Evolutionary conservation across 1,140 invertebrate species (phyloP).

Genomic region (Drosophila setifemur): DNA sequence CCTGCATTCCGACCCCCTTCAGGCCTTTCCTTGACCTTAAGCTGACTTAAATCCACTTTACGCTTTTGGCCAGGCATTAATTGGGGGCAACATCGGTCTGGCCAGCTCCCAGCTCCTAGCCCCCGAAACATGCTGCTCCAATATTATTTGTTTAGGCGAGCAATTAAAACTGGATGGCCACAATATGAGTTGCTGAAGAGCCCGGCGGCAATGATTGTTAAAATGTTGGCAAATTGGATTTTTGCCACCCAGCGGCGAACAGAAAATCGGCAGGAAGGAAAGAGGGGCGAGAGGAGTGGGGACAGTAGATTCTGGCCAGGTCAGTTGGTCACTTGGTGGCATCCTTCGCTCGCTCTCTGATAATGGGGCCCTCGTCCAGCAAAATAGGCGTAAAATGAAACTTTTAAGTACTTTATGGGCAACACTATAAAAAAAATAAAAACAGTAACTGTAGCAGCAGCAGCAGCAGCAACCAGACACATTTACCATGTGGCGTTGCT

Average conservation of each 20-base stretch:
- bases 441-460: constrained; percentile 21
- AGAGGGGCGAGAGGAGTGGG: not conserved
- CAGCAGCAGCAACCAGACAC: constrained; percentile 51
- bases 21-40: constrained; percentile 30
- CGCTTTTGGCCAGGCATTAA: constrained; percentile 44
- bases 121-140: constrained; percentile 57
- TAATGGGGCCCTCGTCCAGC: constrained; percentile 62
- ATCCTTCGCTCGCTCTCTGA: constrained; percentile 30
- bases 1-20: not conserved
- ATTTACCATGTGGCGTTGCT: constrained; percentile 66
- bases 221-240: constrained; percentile 77
- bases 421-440: constrained; percentile 69
- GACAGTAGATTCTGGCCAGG: constrained; percentile 20
- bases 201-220: constrained; percentile 74
- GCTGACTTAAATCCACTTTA: constrained; percentile 48
- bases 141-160: constrained; percentile 76
- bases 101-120: not conserved
- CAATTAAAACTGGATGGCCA: constrained; percentile 68
- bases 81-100: constrained; percentile 39
- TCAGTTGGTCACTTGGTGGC: constrained; percentile 44
- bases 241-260: constrained; percentile 36
- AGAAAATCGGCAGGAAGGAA: constrained; percentile 15
- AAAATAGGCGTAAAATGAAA: constrained; percentile 82
- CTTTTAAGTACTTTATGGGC: constrained; percentile 81
- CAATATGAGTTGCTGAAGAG: constrained; percentile 46